phyloP scores from a whole-genome alignment of 2,113 vertebrate species.

The Oplegnathus fasciatus region DNA sequence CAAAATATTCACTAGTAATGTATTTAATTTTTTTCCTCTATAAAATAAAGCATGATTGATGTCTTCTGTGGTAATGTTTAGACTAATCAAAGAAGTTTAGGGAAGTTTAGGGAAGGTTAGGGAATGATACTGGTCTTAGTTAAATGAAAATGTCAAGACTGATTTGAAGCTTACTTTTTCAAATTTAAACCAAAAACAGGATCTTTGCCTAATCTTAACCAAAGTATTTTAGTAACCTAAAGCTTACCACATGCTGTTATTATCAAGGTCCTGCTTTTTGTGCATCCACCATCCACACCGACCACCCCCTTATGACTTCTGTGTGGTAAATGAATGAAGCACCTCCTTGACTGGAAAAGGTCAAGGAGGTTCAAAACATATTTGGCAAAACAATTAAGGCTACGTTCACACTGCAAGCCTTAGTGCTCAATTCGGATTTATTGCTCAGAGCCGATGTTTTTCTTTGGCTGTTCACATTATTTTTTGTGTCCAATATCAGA shows the following conservation, averaged over 20 bases:
- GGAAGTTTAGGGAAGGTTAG: no score
- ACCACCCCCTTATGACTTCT: not conserved
- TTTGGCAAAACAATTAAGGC: no score
- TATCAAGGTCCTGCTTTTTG: not conserved
- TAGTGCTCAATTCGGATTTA: no score
- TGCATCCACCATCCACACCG: not conserved
- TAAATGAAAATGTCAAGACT: not conserved
- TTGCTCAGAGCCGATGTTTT: no score
- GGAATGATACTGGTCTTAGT: not conserved
- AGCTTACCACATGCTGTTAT: not conserved
- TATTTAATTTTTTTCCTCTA: not conserved
- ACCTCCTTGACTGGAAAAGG: no score
- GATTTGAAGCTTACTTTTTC: not conserved
- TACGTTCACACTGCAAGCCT: no score
- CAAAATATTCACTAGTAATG: no score
- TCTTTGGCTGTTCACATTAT: no score
- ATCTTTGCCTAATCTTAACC: not conserved
- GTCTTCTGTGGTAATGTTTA: not conserved
- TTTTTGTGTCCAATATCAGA: no score
- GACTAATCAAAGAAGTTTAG: not conserved
- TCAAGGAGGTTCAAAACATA: no score
- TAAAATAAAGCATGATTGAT: not conserved
- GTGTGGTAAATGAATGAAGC: no score
- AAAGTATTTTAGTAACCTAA: not conserved
- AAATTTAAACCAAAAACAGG: no score